Evolutionary conservation across 2,888 invertebrate species (phyloP).

Genomic region (Rambutsinella grinnellia): DNA sequence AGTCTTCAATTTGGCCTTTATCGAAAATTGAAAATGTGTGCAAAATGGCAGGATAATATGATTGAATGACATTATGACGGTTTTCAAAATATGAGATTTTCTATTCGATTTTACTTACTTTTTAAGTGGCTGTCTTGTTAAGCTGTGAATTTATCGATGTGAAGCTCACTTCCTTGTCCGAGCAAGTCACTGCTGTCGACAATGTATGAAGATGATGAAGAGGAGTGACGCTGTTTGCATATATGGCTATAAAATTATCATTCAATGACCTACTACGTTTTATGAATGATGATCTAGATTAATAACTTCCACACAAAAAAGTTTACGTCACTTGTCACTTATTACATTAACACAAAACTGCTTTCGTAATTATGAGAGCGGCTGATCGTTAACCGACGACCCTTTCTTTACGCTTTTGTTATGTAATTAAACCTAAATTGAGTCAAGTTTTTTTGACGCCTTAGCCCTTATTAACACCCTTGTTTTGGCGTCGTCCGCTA

Average conservation of each 20-base stretch:
- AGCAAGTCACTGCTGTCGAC: neutral
- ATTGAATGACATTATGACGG: neutral
- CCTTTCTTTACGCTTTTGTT: too few relatives aligned
- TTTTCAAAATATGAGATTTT: neutral
- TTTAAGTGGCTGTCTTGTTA: neutral
- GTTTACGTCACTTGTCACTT: neutral
- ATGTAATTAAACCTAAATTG: too few relatives aligned
- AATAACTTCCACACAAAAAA: neutral
- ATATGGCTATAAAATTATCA: neutral
- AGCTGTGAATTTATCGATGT: neutral
- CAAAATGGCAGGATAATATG: neutral
- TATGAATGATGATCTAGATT: neutral
- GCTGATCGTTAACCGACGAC: too few relatives aligned
- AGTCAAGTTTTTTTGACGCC: too few relatives aligned
- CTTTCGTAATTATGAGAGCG: too few relatives aligned
- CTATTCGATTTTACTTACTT: constrained; percentile 18
- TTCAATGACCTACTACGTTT: neutral
- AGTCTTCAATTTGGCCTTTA: neutral
- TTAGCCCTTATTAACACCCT: too few relatives aligned
- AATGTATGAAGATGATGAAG: too few relatives aligned
- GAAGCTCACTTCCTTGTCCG: constrained; percentile 8
- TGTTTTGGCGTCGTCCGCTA: too few relatives aligned
- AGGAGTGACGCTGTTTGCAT: too few relatives aligned
- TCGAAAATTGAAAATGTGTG: neutral
- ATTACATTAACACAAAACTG: too few relatives aligned